Base-by-base conservation (phyloP, 2,888 invertebrate species). In the Lycophotia porphyrea region DNA sequence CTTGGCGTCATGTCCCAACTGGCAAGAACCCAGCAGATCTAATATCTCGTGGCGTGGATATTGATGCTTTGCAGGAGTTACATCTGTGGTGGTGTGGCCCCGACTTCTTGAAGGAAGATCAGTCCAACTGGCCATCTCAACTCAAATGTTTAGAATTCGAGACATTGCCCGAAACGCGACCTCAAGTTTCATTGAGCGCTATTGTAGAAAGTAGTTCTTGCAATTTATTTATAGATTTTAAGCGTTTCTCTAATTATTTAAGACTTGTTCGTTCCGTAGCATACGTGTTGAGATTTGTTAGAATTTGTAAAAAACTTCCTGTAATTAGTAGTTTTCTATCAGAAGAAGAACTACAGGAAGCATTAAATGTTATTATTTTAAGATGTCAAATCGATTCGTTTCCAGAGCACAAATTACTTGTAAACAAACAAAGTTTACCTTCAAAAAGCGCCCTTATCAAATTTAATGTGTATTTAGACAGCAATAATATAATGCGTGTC, bases 201-300 rank as follows among this genome's bases (percentile, higher is more conserved):
- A 31, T 31, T 7, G 24, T 66, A 24, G 31, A 66, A 3, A 47
- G 18, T 44, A 44, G 5, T 44, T 44, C 21, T 34, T 31, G 13
- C 13, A 8, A 44, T 47, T 47, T 21, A 13, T 1, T 65, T 47
- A 47, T 65, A 47, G 65, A 47, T 31, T 65, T 47, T 24, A 65
- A 47, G 1, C 44, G 65, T 44, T 65, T 24, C 44, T 47, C 65
- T 13, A 47, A 47, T 7, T 65, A 49, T 49, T 66, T 49, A 49
- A 47, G 34, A 49, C 47, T 47, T 65, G 21, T 66, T 31, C 66
- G 66, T 66, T 34, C 24, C 34, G 34, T 66, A 24, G 66, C 66
- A 0, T 49, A 15, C 5, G 49, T 66, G 47, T 49, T 66, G 24
- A 31, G 34, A 24, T 66, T 66, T 24, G 42, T 66, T 1, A 15